Evolutionary conservation across 2,113 vertebrate species (phyloP).

Genomic region (Ivindomyrus marchei): DNA sequence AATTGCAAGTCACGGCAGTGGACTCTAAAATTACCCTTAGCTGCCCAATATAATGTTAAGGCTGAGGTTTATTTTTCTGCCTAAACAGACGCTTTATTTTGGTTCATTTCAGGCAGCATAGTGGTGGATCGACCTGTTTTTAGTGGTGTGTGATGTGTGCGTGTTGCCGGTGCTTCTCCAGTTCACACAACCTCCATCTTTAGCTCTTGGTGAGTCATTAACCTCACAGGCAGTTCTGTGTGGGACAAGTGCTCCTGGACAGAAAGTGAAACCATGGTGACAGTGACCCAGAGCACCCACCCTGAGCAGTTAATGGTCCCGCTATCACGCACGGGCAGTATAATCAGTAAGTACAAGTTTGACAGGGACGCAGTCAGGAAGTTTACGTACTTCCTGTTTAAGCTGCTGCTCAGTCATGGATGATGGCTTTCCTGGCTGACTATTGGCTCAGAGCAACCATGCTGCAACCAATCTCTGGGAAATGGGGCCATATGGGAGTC

Average conservation of each 20-base stretch:
- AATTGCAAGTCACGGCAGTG: slow-evolving; percentile 8
- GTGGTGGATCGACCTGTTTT: not conserved
- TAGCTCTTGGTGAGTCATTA: not conserved
- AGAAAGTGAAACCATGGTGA: not conserved
- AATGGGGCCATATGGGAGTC: not conserved
- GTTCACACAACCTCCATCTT: not conserved
- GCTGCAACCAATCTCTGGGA: not conserved
- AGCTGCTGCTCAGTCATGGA: not conserved
- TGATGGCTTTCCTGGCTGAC: too few relatives aligned
- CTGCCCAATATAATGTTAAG: not conserved
- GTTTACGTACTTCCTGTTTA: slow-evolving; percentile 16
- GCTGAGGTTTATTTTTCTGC: slow-evolving; percentile 2
- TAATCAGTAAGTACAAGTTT: slow-evolving; percentile 1
- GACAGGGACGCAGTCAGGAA: not conserved
- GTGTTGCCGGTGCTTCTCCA: not conserved
- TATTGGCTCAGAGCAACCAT: not conserved
- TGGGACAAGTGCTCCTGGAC: not conserved
- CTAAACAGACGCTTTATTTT: slow-evolving; percentile 1
- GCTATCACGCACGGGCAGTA: not conserved
- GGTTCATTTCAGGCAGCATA: not conserved
- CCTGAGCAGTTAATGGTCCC: not conserved
- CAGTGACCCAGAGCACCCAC: not conserved
- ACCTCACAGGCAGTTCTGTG: not conserved
- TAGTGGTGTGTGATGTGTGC: not conserved
- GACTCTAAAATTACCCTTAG: slow-evolving; percentile 9